Evolutionary conservation across 2,888 invertebrate species (phyloP), one percentile per base, ranked within the genome.

Genomic region (Globia sparganii): DNA sequence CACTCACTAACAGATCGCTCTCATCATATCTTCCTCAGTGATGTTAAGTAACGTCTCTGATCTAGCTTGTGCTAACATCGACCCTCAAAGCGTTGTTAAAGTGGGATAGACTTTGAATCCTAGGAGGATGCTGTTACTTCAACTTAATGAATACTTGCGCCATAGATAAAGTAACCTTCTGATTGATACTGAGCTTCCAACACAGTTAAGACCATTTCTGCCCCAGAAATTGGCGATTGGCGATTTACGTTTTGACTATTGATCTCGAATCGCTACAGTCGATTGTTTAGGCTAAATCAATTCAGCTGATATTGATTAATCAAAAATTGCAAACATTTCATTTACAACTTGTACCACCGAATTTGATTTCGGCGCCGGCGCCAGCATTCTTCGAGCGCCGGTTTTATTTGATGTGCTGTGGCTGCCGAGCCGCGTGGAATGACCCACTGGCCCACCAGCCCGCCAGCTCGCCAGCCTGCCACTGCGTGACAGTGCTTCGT

Each of bases 321-420:
- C 31, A 34, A n/a, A 58, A 11, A 11, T n/a, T 6, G n/a, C 11
- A 58, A 58, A 58, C 37, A 40, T 46, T n/a, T 56, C 1, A 53
- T 53, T 40, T 72, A 21, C 40, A 28, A 76, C 58, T 80, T 76
- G 74, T 46, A 76, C 73, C 73, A 80, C 49, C 61, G 49, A 34
- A 43, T 5, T 21, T 4, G 18, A 46, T n/a, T 64, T 61, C 66
- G 80, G 77, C 77, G 80, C 83, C 81, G 84, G 86, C 86, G 87
- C 88, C 84, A 81, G 83, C 77, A 82, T 83, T 80, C 83, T 72
- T 66, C 70, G 66, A 37, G 49, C 71, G 66, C 56, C 72, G 58
- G 80, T 62, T 79, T 49, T 18, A 40, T 28, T 56, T 43, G 31
- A 31, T 25, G 28, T 21, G 56, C 11, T 46, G 40, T 28, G 59